A percentile compares a stretch with the other conserved stretches of the same genome.
Evolutionary conservation across 2,797 vertebrate species (phyloP).

Genomic region (Passerculus sandwichensis): DNA sequence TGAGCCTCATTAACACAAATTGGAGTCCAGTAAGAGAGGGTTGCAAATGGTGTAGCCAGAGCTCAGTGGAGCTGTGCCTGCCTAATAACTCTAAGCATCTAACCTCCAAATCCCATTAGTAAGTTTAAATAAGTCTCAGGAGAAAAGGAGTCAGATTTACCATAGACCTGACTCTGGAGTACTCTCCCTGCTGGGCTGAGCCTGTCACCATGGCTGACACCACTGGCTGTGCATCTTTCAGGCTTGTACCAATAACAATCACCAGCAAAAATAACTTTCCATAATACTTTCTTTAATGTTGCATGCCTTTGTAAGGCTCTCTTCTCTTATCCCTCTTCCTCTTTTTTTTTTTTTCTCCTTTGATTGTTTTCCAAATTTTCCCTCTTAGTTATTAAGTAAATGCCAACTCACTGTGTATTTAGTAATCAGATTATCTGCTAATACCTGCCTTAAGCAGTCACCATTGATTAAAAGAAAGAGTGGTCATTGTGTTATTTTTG

Average conservation of each 20-base stretch:
- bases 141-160: not conserved
- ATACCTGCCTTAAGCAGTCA: constrained; percentile 61
- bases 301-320: not conserved
- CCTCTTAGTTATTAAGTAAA: constrained; percentile 23
- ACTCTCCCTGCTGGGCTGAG: not conserved
- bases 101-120: constrained; percentile 19
- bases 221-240: not conserved
- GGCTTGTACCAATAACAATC: not conserved
- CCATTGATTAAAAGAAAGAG: constrained; percentile 54
- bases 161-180: not conserved
- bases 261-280: not conserved
- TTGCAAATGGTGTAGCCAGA: not conserved
- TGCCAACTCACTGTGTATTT: constrained; percentile 15
- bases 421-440: constrained; percentile 59
- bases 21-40: not conserved
- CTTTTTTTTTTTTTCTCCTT: not conserved
- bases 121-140: constrained; percentile 30
- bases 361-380: constrained; percentile 13
- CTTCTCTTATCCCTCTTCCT: not conserved
- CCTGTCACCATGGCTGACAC: not conserved
- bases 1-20: not conserved
- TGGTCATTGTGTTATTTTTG: constrained; percentile 42
- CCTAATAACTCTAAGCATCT: not conserved
- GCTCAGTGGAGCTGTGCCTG: not conserved
- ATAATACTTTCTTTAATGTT: not conserved